Evolutionary conservation across 2,888 invertebrate species (phyloP).

Genomic region (Orgyia antiqua): DNA sequence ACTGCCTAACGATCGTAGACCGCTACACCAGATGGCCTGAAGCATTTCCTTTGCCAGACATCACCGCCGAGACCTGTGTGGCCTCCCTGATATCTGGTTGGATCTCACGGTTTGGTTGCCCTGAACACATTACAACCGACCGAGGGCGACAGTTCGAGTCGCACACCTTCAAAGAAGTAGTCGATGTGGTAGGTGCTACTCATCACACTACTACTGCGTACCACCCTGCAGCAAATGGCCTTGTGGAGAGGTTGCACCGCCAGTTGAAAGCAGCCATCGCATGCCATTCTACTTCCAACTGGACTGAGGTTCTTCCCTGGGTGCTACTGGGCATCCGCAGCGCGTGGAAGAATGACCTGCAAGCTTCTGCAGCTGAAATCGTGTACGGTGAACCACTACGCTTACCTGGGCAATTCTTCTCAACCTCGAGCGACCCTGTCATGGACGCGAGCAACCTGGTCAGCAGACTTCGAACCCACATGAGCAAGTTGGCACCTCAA

Average conservation of each 20-base stretch:
- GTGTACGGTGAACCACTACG: constrained; percentile 1
- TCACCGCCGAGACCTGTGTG: constrained; percentile 23
- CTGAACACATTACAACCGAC: not conserved
- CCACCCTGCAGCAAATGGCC: constrained; percentile 6
- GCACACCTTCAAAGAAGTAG: not conserved
- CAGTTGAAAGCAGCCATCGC: constrained; percentile 3
- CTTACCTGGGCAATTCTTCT: not conserved
- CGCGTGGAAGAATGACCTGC: constrained; percentile 4
- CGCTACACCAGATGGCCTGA: constrained; percentile 28
- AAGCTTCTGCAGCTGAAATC: constrained; percentile 4
- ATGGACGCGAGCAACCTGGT: no score
- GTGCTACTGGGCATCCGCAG: constrained; percentile 6
- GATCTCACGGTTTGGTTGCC: constrained; percentile 1
- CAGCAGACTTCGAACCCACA: no score
- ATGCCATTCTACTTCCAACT: not conserved
- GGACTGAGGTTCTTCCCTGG: constrained; percentile 4
- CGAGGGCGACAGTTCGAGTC: not conserved
- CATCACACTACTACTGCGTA: constrained; percentile 14
- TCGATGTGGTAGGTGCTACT: not conserved
- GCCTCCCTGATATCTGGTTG: not conserved
- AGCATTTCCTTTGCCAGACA: constrained; percentile 7
- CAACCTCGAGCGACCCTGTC: no score
- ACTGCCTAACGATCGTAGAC: constrained; percentile 18
- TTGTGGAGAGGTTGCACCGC: not conserved
- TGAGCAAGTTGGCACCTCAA: no score